Evolutionary conservation across 2,888 invertebrate genomes (phyloP).

Genomic region (Stenurella melanura): DNA sequence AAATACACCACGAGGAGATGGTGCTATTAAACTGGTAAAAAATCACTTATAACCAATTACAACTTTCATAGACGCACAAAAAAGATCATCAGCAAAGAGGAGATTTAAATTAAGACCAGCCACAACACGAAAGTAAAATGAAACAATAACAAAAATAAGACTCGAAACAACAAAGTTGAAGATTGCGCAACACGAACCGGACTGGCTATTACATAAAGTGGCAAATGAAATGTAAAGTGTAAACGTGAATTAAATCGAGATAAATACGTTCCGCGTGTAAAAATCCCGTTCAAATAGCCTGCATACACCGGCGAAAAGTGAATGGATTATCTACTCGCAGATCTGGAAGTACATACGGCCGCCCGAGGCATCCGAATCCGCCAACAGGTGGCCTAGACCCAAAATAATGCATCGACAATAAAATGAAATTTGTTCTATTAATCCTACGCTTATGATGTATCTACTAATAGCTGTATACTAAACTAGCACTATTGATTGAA

Average conservation of each 20-base stretch:
- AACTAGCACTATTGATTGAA: too few species aligned
- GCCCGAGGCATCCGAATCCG: constrained; percentile 4
- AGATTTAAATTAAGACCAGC: not conserved
- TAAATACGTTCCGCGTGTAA: constrained; percentile 22
- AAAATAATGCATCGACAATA: too few species aligned
- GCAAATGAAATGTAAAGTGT: constrained; percentile 29
- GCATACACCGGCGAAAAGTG: constrained; percentile 25
- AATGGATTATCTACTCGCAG: constrained; percentile 14
- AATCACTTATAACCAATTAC: not conserved
- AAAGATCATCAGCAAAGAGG: too few species aligned
- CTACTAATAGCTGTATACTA: too few species aligned
- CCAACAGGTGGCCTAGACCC: not conserved
- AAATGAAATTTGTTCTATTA: too few species aligned
- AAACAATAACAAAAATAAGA: not conserved
- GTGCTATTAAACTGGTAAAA: too few species aligned
- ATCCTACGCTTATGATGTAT: too few species aligned
- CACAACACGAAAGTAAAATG: not conserved
- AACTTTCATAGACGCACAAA: too few species aligned
- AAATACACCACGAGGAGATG: too few species aligned
- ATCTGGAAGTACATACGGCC: constrained; percentile 22
- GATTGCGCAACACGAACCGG: constrained; percentile 18
- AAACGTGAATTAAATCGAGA: constrained; percentile 30
- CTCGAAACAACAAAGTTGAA: not conserved
- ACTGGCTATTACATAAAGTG: constrained; percentile 22
- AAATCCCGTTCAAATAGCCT: constrained; percentile 10